These are phyloP conservation scores for Ephydatia muelleri DNA, from an alignment of 37 sponge, comb jelly and placozoan species.

Conservation along the genomic window DNA sequence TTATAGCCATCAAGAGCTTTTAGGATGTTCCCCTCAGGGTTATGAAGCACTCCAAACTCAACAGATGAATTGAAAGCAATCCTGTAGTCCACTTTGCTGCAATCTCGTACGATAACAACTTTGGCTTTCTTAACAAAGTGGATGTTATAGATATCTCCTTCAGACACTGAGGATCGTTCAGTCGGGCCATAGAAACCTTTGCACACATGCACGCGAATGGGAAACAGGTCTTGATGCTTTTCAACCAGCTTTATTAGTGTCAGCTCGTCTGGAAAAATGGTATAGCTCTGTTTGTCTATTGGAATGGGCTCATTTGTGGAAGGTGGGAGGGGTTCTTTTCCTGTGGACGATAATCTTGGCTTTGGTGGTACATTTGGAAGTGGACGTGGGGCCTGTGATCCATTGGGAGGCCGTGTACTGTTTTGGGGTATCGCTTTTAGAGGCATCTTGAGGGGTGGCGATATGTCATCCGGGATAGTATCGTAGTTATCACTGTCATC, in stretches of 20 bases:
- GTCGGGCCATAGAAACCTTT: conserved; percentile 42
- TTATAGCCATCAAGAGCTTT: conserved; percentile 39
- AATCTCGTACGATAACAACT: conserved; percentile 20
- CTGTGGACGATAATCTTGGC: too few relatives aligned
- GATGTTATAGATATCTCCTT: conserved; percentile 55
- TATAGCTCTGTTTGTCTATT: too few relatives aligned
- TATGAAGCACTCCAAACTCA: conserved; percentile 43
- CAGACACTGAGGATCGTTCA: conserved; percentile 44
- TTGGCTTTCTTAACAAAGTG: conserved; percentile 51
- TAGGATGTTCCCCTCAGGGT: conserved; percentile 17
- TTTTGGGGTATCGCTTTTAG: too few relatives aligned
- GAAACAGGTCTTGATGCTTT: conserved; percentile 17
- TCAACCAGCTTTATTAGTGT: conserved; percentile 19
- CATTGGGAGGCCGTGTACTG: too few relatives aligned
- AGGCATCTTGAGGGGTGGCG: too few relatives aligned
- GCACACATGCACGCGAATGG: conserved; percentile 29
- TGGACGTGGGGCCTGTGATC: too few relatives aligned
- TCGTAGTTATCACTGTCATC: too few relatives aligned
- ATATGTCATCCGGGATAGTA: too few relatives aligned
- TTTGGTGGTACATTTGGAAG: too few relatives aligned
- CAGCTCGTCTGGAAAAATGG: neutral
- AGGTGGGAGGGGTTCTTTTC: too few relatives aligned
- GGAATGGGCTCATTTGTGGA: too few relatives aligned
- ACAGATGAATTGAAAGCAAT: conserved; percentile 45
- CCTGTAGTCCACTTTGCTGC: conserved; percentile 14